Evolutionary conservation across 2,888 invertebrate genomes (phyloP), one percentile per base, ranked within the genome.

Genomic region (Tetranychus truncatus): DNA sequence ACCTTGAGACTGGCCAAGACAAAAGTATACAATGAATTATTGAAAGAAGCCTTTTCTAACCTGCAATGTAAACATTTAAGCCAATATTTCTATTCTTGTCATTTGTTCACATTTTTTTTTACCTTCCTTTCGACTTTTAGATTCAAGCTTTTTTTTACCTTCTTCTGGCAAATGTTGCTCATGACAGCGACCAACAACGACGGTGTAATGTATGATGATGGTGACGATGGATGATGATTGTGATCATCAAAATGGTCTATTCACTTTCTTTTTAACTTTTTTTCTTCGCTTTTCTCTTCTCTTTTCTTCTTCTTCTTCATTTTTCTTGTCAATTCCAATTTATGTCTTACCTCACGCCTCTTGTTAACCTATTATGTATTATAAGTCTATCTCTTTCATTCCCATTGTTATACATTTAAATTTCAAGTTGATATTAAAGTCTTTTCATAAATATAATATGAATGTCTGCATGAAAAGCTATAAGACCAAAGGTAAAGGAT

Each of bases 321-420:
- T 5, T 34, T 34, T 34, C 9, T 55, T 55, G 55, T 55, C 55
- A 55, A 15, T 15, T 55, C 15, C 55, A 55, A 55, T 55, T 55
- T 55, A 55, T 55, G 55, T 55, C 55, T 55, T 55, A 55, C 55
- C 55, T 55, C 55, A 55, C 55, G 55, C 55, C 55, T 55, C 55
- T 55, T 55, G 55, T 55, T 55, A 55, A 55, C 15, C 55, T 55
- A 15, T 55, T 55, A 55, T 55, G 55, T 55, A 55, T 55, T 55
- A 55, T 55, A 55, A 55, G 11, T 15, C 15, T 15, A 15, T 55
- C 55, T 55, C 15, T 15, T 15, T 15, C 15, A 15, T 9, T 9
- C 7, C 55, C 15, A 55, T 55, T 55, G 55, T 55, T 55, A 15
- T 9, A 7, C 34, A 15, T 55, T 9, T 15, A 55, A 55, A 55